Evolutionary conservation across 2,113 vertebrate species (phyloP).

Genomic region (Sapayoa aenigma): DNA sequence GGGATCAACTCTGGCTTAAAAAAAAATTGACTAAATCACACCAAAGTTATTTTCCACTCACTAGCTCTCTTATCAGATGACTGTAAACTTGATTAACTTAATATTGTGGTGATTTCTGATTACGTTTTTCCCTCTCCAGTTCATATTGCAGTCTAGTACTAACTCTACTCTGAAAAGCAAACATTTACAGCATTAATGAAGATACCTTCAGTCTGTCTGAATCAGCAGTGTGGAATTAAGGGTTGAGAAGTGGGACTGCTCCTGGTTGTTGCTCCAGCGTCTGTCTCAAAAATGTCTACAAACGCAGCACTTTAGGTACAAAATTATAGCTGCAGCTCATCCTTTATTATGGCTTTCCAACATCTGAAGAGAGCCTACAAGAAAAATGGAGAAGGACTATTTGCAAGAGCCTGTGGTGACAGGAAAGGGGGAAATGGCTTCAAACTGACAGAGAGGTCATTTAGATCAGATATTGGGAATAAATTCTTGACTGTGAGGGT

Average conservation of each 20-base stretch:
- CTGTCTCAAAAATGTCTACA: neutral
- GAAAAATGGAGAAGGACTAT: neutral
- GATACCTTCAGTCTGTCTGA: neutral
- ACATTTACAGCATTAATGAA: neutral
- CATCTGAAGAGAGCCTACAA: neutral
- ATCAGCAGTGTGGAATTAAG: neutral
- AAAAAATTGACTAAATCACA: neutral
- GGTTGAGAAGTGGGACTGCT: neutral
- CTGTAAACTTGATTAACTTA: neutral
- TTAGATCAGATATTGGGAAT: neutral
- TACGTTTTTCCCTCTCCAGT: neutral
- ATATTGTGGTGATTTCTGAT: neutral
- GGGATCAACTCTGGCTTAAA: neutral
- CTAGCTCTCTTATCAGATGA: neutral
- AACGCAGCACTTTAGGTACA: neutral
- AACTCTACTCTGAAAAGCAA: neutral
- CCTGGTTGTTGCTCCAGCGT: accelerated
- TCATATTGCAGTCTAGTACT: neutral
- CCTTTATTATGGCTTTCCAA: neutral
- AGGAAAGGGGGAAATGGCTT: neutral
- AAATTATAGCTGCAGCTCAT: neutral
- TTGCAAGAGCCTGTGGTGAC: neutral
- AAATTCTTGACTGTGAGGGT: neutral
- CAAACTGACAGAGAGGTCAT: neutral
- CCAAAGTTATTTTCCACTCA: neutral